Evolutionary conservation across 2,797 vertebrate genomes (phyloP), one percentile per base, ranked within the genome.

Genomic region (Ptychadena robeensis): DNA sequence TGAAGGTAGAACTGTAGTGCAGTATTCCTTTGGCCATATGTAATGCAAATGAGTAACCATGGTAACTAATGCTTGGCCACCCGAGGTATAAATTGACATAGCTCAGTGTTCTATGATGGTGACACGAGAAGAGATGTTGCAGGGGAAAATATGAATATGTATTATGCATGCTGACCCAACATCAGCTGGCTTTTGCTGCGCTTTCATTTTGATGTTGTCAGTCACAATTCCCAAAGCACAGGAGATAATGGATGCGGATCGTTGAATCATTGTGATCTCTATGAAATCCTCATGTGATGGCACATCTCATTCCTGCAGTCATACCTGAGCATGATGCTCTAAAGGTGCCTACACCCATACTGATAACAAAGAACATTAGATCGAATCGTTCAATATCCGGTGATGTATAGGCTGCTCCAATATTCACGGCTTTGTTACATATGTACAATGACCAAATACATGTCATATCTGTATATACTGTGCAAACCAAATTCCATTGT

Each of bases 191-290:
- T 61, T 53, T 61, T 61, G 59, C 25, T 61, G 59, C 27, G 59
- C 59, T 61, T 61, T 61, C 59, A 61, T 61, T 61, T 61, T 61
- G n/a, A 28, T 25, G 59, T 25, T 25, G 53, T 61, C 59, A 61
- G 66, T 68, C 34, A 37, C 34, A 68, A n/a, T 68, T 68, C 66
- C 34, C 66, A 68, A 61, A 61, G 27, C 25, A 61, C 59, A 61
- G 59, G 9, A 28, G 27, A 28, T 25, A 25, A 25, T 35, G 65
- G 65, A 67, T 34, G 31, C 15, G 30, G 65, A 35, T 34, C 11
- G 9, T n/a, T 25, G 59, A 61, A 68, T 35, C 34, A 68, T 68
- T 35, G 34, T n/a, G 66, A 35, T 68, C 22, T n/a, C 5, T 37
- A 11, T 68, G 9, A 31, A 35, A 35, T 68, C 34, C 34, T 25